Base-by-base conservation (phyloP, 2,113 vertebrate genomes). In the Conger conger region DNA sequence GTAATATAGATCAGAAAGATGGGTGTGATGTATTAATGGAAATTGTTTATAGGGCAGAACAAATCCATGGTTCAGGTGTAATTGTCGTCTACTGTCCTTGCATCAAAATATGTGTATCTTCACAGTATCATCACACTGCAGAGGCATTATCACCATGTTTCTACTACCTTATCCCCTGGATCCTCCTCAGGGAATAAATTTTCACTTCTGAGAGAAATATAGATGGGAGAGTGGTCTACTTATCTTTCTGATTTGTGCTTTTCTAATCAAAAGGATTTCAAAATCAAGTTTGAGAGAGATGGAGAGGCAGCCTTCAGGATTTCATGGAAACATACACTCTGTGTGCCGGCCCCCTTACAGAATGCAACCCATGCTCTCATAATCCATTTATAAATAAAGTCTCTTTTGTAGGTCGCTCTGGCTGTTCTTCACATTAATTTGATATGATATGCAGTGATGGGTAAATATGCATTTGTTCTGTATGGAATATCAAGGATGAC, bases 181-280 rank as follows among this genome's bases (percentile, higher is more conserved):
- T 94, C 88, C 93, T 90, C 90, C 90, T 94, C 92, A 93, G 93
- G 90, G 90, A 86, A 90, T 90, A 86, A 93, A 85, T 90, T 92
- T 90, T 86, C 82, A 86, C 91, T 90, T 86, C 88, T 89, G 90
- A 91, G 87, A 83, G 89, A 86, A 90, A 87, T 87, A 57, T 78
- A 86, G 81, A 76, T 73, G 73, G 84, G 83, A 81, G 57, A 76
- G 77, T n/a, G 79, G 78, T 89, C 80, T 79, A 45, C 80, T 87
- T 87, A 87, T 90, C 88, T 87, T 83, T 18, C 30, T 35, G 86
- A 87, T 91, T 89, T 90, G 50, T 84, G 80, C 79, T 86, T 94
- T 92, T 94, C 20, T 94, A 94, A 95, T 95, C 93, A 93, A 91
- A 90, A 85, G 87, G 91, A 94, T 94, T 94, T 92, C 86, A 85